Evolutionary conservation across 2,888 invertebrate species (phyloP).

Genomic region (Catonia carolina): DNA sequence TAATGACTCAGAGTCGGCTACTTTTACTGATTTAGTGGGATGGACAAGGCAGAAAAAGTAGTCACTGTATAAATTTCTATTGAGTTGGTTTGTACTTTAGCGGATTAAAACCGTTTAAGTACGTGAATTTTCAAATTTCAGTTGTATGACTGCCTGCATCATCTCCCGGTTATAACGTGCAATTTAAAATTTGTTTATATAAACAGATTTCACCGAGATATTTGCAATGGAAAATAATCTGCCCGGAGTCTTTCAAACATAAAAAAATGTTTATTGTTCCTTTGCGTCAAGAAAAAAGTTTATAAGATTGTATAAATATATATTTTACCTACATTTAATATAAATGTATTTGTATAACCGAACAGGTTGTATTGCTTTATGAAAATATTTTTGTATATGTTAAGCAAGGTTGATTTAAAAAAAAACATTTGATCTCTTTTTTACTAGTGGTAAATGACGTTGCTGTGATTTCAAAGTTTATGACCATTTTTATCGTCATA

Average conservation of each 20-base stretch:
- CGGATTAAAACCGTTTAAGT: too few relatives aligned
- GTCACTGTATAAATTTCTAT: too few relatives aligned
- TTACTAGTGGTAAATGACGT: constrained; percentile 16
- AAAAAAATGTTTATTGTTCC: constrained; percentile 3
- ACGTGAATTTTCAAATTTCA: too few relatives aligned
- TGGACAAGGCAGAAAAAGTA: too few relatives aligned
- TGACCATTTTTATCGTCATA: neutral
- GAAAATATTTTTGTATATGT: constrained; percentile 5
- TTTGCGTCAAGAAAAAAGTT: neutral
- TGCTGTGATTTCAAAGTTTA: constrained; percentile 10
- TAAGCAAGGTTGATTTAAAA: neutral
- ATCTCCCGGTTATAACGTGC: too few relatives aligned
- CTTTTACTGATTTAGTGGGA: too few relatives aligned
- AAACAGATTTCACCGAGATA: too few relatives aligned
- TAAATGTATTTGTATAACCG: constrained; percentile 2
- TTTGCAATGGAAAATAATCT: constrained; percentile 7
- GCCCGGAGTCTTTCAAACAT: constrained; percentile 10
- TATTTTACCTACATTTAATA: neutral
- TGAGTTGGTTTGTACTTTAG: too few relatives aligned
- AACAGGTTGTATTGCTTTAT: constrained; percentile 1
- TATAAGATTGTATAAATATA: neutral
- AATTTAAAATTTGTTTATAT: too few relatives aligned
- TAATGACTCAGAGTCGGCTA: too few relatives aligned
- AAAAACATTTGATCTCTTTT: constrained; percentile 20
- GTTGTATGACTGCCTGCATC: too few relatives aligned